A percentile compares a stretch with the other conserved stretches of the same genome.
Conservation (phyloP, 2,113 vertebrate species). For the Chaetops frenatus region DNA sequence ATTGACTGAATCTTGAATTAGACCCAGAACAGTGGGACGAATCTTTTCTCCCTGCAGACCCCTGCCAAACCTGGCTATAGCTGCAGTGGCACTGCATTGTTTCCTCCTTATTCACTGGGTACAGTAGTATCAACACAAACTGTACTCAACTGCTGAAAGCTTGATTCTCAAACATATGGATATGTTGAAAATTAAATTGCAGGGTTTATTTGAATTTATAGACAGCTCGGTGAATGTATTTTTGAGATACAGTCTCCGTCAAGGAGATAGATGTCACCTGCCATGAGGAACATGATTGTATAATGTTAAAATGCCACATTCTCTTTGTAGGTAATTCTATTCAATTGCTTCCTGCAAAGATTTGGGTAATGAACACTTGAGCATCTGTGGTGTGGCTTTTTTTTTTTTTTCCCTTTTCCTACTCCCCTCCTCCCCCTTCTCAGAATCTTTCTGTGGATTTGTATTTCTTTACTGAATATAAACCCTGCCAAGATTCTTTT, state of each 20-base stretch:
- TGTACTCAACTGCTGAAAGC: slow-evolving; percentile 51
- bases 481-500: neutral
- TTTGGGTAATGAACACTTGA: slow-evolving; percentile 62
- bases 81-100: slow-evolving; percentile 40
- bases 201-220: slow-evolving; percentile 73
- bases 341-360: slow-evolving; percentile 57
- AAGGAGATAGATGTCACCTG: slow-evolving; percentile 69
- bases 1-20: slow-evolving; percentile 63
- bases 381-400: neutral
- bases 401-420: neutral
- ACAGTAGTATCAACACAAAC: slow-evolving; percentile 64
- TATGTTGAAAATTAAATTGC: slow-evolving; percentile 73
- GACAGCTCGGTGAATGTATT: slow-evolving; percentile 63
- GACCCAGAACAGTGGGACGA: slow-evolving; percentile 50
- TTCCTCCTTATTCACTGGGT: slow-evolving; percentile 55
- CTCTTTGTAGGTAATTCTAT: slow-evolving; percentile 67
- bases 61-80: slow-evolving; percentile 54
- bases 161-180: slow-evolving; percentile 69
- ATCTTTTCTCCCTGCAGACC: slow-evolving; percentile 45
- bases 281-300: slow-evolving; percentile 64
- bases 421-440: neutral
- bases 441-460: neutral
- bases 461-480: neutral
- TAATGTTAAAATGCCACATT: slow-evolving; percentile 67
- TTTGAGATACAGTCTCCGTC: slow-evolving; percentile 66